Percentiles rank a stretch among this genome's conserved stretches.
These are phyloP conservation scores for Syngnathus rostellatus DNA, from an alignment of 2,797 vertebrate genomes.

Conservation along the genomic window DNA sequence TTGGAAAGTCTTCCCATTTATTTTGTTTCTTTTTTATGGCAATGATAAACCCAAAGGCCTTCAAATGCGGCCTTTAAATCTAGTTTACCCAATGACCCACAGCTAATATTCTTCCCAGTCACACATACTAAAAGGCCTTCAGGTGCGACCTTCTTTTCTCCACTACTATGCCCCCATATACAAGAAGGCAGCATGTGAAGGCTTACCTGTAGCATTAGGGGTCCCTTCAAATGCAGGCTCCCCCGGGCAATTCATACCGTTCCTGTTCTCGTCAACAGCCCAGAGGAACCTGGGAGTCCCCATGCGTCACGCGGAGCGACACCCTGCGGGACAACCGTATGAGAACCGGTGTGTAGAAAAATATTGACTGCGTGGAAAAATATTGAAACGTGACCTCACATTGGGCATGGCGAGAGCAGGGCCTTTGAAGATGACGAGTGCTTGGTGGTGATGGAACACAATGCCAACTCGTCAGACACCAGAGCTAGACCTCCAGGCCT, in stretches of 20 bases:
- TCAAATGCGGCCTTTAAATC: neutral
- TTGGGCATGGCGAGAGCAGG: slow-evolving; percentile 36
- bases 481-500: slow-evolving; percentile 49
- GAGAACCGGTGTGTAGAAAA: slow-evolving; percentile 66
- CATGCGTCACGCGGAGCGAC: slow-evolving; percentile 47
- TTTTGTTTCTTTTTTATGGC: neutral
- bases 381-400: neutral
- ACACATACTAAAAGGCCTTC: neutral
- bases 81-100: too few species aligned
- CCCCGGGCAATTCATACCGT: neutral
- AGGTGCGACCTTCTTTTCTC: neutral
- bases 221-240: neutral
- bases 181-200: neutral
- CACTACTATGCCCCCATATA: neutral
- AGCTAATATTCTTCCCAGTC: neutral
- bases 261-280: slow-evolving; percentile 46
- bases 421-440: slow-evolving; percentile 75
- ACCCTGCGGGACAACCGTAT: slow-evolving; percentile 59
- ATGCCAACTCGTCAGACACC: slow-evolving; percentile 59
- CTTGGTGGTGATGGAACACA: slow-evolving; percentile 67
- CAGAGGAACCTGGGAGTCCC: slow-evolving; percentile 61
- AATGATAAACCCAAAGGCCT: neutral
- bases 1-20: too few species aligned
- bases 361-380: neutral
- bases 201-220: neutral